A percentile compares a stretch with the other conserved stretches of the same genome.
phyloP scores from a whole-genome alignment of 2,113 vertebrate species.

The Ophthalmolycus amberensis region DNA sequence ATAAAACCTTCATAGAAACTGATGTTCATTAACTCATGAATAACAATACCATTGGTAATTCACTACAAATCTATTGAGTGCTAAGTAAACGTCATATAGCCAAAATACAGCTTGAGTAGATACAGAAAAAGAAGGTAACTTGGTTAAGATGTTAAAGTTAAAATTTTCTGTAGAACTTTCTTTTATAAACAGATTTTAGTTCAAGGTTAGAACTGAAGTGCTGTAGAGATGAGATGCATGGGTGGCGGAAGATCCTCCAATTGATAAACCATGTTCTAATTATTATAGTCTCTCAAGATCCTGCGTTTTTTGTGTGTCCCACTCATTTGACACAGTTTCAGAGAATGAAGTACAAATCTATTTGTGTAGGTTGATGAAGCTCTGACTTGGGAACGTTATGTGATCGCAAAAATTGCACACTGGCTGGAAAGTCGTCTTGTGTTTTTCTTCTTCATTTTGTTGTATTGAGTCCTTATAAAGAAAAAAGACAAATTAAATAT shows the following conservation, averaged over 20 bases:
- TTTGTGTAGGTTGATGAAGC: constrained; percentile 31
- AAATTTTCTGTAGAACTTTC: constrained; percentile 51
- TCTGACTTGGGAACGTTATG: constrained; percentile 5
- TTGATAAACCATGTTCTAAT: constrained; percentile 81
- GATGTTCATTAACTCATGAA: neutral
- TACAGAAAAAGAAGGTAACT: constrained; percentile 41
- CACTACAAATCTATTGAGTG: neutral
- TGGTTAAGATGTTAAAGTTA: constrained; percentile 51
- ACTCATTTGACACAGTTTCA: constrained; percentile 79
- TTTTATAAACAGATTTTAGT: constrained; percentile 63
- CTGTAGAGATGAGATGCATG: constrained; percentile 59
- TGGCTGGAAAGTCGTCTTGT: neutral
- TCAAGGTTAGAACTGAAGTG: constrained; percentile 76
- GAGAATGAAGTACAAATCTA: constrained; percentile 56
- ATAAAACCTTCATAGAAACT: neutral
- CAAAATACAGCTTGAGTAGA: neutral
- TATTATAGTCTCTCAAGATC: constrained; percentile 77
- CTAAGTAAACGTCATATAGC: neutral
- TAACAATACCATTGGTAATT: neutral
- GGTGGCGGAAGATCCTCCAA: constrained; percentile 56
- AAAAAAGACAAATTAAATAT: constrained; percentile 34
- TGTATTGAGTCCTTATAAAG: neutral
- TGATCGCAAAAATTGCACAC: neutral
- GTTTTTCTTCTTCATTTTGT: neutral
- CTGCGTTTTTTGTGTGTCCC: constrained; percentile 55